Evolutionary conservation across 2,113 vertebrate genomes (phyloP), one percentile per base, ranked within the genome.

Genomic region (Ammodytes dubius): DNA sequence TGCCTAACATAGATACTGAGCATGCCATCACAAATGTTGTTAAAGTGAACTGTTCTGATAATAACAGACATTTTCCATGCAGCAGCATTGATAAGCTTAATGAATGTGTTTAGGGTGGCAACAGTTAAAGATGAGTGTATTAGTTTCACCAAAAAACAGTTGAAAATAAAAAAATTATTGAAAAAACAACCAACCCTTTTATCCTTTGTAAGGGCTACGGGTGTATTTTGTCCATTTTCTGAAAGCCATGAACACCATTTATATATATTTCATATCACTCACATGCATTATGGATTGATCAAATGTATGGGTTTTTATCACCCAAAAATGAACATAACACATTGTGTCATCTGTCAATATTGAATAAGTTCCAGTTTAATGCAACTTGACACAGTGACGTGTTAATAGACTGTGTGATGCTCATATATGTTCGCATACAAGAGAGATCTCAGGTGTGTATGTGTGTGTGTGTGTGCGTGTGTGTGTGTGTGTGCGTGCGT

Each of bases 381-480:
- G 37, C 56, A 14, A 65, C 35, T 66, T 52, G 67, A 81, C 81
- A 75, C 57, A 35, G 39, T 11, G 7, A 45, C 40, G 70, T 86
- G 75, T 84, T 87, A 60, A 54, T 67, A 17, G 83, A 71, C 19
- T 73, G 52, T 77, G 83, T 77, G 83, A 88, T 64, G 73, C 58
- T 82, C 13, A 43, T 52, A 27, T 27, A 27, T 27, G 27, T 19
- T 67, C 27, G 37, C 13, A 64, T 53, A 57, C 40, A 66, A 19
- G 74, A 70, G 77, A 54, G 70, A 56, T 85, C 82, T 85, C 57
- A 73, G 80, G 75, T 27, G 27, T 27, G 27, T 27, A 2, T 27
- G 27, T 27, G 27, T 27, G 27, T 65, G 54, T 37, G 70, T 85
- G 77, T 81, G 82, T 81, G 71, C 35, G 53, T 74, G 57, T 59